A percentile compares a stretch with the other conserved stretches of the same genome.
Conservation (phyloP, 2,888 invertebrate genomes). For the Strigamia maritima region DNA sequence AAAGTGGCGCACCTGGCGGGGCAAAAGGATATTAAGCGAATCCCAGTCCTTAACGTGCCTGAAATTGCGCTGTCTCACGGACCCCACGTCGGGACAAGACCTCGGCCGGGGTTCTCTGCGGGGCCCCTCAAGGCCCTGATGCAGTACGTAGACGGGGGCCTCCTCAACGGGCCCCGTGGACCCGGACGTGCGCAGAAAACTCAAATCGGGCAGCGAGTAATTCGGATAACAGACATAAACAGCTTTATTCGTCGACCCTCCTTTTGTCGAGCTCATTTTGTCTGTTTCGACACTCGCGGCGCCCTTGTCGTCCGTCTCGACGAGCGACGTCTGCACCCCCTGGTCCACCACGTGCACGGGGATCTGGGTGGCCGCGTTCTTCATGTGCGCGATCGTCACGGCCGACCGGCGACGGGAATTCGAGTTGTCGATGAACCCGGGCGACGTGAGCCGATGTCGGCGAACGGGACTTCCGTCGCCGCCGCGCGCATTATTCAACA, state of each 20-base stretch:
- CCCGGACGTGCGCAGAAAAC: slow-evolving; percentile 63
- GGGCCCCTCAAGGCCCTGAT: slow-evolving; percentile 49
- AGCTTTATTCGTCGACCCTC: slow-evolving; percentile 54
- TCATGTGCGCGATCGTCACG: slow-evolving; percentile 43
- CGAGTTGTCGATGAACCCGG: slow-evolving; percentile 37
- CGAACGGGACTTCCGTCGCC: neutral
- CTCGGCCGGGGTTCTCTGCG: slow-evolving; percentile 58
- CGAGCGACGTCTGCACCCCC: slow-evolving; percentile 46
- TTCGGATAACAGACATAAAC: slow-evolving; percentile 88
- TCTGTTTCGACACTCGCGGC: neutral
- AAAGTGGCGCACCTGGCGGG: slow-evolving; percentile 75
- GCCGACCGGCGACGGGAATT: slow-evolving; percentile 39
- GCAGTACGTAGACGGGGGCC: neutral
- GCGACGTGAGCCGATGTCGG: neutral
- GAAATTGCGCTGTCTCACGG: slow-evolving; percentile 73
- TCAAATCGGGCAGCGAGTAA: slow-evolving; percentile 83
- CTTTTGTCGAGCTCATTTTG: no score
- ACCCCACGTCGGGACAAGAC: slow-evolving; percentile 77
- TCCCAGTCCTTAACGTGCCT: slow-evolving; percentile 90
- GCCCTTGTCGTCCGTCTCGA: neutral
- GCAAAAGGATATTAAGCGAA: slow-evolving; percentile 81
- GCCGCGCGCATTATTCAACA: slow-evolving; percentile 41
- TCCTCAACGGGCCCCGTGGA: slow-evolving; percentile 42
- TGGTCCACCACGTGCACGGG: slow-evolving; percentile 47
- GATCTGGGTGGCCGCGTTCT: slow-evolving; percentile 46